phyloP scores from a whole-genome alignment of 2,113 vertebrate species.

The Falcunculus frontatus region DNA sequence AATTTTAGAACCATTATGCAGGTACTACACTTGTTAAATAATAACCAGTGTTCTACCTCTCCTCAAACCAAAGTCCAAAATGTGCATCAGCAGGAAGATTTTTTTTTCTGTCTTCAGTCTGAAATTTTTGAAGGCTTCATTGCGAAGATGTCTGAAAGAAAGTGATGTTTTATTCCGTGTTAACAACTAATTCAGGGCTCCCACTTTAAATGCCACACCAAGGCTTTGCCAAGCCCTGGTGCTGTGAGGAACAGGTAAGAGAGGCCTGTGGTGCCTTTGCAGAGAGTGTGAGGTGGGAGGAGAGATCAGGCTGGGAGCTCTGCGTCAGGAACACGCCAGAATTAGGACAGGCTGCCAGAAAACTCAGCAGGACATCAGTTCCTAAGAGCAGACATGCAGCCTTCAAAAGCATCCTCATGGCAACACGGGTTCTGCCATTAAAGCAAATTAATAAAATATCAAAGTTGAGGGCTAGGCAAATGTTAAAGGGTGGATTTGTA shows the following conservation, averaged over 20 bases:
- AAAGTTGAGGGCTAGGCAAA: background rate
- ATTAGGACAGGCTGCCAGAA: background rate
- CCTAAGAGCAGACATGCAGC: background rate
- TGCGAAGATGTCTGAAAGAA: background rate
- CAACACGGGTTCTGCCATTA: background rate
- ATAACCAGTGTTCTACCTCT: background rate
- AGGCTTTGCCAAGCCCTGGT: background rate
- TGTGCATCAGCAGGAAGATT: background rate
- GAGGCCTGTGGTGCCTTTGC: background rate
- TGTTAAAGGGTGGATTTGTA: background rate
- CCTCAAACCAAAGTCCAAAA: conserved; percentile 3
- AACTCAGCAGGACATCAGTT: background rate
- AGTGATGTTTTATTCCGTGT: background rate
- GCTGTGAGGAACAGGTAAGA: background rate
- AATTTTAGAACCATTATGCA: background rate
- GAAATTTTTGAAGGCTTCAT: background rate
- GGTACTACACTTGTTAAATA: background rate
- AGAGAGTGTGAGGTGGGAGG: background rate
- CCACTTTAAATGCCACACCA: background rate
- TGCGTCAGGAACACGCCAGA: background rate
- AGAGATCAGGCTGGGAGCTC: background rate
- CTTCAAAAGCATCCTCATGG: conserved; percentile 22
- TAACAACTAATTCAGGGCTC: background rate
- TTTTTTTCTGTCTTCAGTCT: background rate
- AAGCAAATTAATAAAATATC: conserved; percentile 32